Evolutionary conservation across 2,888 invertebrate genomes (phyloP).

Genomic region (Pimpla rufipes): DNA sequence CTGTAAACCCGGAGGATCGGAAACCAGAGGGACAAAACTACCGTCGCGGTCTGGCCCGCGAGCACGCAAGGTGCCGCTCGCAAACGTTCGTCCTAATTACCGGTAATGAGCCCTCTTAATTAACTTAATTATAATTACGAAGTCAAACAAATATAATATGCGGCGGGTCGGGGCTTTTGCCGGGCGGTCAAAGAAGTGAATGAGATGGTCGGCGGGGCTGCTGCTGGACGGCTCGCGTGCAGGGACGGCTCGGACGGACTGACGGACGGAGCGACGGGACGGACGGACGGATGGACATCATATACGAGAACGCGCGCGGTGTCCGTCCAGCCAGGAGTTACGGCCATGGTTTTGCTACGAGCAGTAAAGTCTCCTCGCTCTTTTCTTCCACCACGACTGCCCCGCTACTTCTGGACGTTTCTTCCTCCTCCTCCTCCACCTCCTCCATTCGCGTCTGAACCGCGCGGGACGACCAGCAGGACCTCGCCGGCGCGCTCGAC

Average conservation of each 20-base stretch:
- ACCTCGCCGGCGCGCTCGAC: not conserved
- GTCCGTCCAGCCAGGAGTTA: conserved; percentile 75
- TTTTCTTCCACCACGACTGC: conserved; percentile 43
- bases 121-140: conserved; percentile 81
- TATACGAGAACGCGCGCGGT: conserved; percentile 43
- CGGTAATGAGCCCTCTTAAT: conserved; percentile 80
- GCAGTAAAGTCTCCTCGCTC: conserved; percentile 76
- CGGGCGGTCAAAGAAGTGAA: conserved; percentile 70
- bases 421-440: conserved; percentile 38
- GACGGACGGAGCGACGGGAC: conserved; percentile 58
- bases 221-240: conserved; percentile 62
- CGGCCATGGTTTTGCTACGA: conserved; percentile 78
- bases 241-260: conserved; percentile 51
- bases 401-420: conserved; percentile 26
- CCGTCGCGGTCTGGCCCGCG: conserved; percentile 23
- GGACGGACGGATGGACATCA: conserved; percentile 63
- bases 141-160: conserved; percentile 77
- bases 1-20: conserved; percentile 18
- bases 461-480: conserved; percentile 27
- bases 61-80: conserved; percentile 77
- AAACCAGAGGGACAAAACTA: not conserved
- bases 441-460: conserved; percentile 9
- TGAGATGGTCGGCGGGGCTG: conserved; percentile 71
- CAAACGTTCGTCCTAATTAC: conserved; percentile 78
- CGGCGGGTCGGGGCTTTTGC: conserved; percentile 52